A percentile compares a stretch with the other conserved stretches of the same genome.
Evolutionary conservation across 2,888 invertebrate genomes (phyloP).

Genomic region (Plebejus anna): DNA sequence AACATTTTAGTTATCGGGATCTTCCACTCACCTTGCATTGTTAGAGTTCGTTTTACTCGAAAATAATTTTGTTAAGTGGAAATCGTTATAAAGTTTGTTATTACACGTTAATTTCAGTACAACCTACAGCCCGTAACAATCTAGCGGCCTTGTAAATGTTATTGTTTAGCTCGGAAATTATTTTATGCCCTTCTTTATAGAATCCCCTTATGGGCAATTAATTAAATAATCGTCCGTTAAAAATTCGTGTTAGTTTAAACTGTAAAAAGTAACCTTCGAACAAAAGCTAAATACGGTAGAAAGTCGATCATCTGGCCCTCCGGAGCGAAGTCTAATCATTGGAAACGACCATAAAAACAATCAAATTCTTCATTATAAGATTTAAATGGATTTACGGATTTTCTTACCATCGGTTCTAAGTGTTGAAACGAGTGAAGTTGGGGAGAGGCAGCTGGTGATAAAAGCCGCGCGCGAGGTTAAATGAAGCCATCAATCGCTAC

Average conservation of each 20-base stretch:
- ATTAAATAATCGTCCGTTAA: too few species aligned
- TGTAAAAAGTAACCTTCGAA: too few species aligned
- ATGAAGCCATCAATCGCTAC: neutral
- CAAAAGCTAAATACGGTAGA: too few species aligned
- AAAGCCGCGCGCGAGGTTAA: neutral
- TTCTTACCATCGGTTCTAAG: neutral
- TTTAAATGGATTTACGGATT: neutral
- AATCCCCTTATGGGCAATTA: too few species aligned
- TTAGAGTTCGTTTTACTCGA: neutral
- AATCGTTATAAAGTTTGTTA: constrained; percentile 18
- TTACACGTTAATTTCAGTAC: constrained; percentile 1
- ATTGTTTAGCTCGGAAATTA: neutral
- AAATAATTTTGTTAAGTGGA: constrained; percentile 22
- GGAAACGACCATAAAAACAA: too few species aligned
- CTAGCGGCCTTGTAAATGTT: constrained; percentile 1
- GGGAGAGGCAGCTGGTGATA: neutral
- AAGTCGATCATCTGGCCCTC: too few species aligned
- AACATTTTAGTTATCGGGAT: too few species aligned
- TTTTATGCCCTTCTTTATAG: neutral
- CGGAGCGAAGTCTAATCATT: too few species aligned
- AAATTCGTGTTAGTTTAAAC: too few species aligned
- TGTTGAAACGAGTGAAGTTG: neutral
- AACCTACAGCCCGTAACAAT: neutral
- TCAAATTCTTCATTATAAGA: too few species aligned
- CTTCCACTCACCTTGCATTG: neutral